A percentile compares a stretch with the other conserved stretches of the same genome.
Conservation (phyloP, 2,888 invertebrate genomes). For the Diarsia dahlii region DNA sequence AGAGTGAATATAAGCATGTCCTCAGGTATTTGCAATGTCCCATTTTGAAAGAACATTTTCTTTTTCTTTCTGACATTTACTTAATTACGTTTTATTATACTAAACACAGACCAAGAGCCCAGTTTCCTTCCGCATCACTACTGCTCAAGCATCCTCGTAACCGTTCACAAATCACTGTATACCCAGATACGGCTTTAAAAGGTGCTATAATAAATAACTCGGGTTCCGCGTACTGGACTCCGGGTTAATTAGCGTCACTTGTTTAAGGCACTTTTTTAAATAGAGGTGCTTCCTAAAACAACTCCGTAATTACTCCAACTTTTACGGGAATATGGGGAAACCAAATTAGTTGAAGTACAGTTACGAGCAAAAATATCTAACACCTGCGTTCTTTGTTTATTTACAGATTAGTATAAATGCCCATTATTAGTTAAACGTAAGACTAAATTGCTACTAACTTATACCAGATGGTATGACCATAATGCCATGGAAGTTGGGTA, state of each 20-base stretch:
- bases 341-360: conserved; percentile 53
- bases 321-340: conserved; percentile 47
- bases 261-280: conserved; percentile 69
- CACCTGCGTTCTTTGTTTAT: too few relatives aligned
- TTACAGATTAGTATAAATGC: too few relatives aligned
- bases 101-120: neutral
- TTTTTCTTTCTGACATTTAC: too few relatives aligned
- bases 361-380: neutral
- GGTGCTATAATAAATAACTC: conserved; percentile 67
- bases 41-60: too few relatives aligned
- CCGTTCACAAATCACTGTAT: conserved; percentile 32
- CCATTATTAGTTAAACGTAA: too few relatives aligned
- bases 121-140: neutral
- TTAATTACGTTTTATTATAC: conserved; percentile 9
- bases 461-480: too few relatives aligned
- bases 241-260: conserved; percentile 76
- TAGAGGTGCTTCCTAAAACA: conserved; percentile 60
- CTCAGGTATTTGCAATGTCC: too few relatives aligned
- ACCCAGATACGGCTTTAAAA: neutral
- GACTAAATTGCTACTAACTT: too few relatives aligned
- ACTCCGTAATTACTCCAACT: conserved; percentile 63
- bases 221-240: conserved; percentile 65
- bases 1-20: neutral
- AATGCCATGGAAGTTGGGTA: too few relatives aligned
- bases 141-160: neutral